A percentile compares a stretch with the other conserved stretches of the same genome.
These are phyloP conservation scores for Candoia aspera DNA, from an alignment of 2,113 vertebrate genomes.

Conservation along the genomic window DNA sequence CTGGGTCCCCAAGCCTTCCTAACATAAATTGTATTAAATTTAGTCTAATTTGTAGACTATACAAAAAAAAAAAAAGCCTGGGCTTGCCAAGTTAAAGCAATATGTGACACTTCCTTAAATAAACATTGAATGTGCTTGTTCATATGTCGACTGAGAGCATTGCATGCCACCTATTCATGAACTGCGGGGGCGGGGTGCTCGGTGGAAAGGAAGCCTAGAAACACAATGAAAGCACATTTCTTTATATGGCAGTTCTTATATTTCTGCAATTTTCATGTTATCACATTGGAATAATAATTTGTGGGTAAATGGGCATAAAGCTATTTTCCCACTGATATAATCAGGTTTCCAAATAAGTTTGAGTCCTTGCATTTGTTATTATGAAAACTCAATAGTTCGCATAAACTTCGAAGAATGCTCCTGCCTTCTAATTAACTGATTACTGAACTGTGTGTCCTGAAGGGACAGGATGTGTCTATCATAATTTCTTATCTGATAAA, in stretches of 20 bases:
- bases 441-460: slow-evolving; percentile 32
- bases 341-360: background rate
- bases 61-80: background rate
- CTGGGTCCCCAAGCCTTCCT: background rate
- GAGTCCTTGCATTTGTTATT: background rate
- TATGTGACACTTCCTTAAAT: background rate
- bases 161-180: background rate
- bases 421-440: background rate
- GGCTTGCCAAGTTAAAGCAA: slow-evolving; percentile 8
- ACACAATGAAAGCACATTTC: background rate
- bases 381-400: background rate
- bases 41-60: background rate
- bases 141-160: background rate
- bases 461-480: slow-evolving; percentile 48
- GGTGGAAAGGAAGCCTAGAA: background rate
- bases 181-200: background rate
- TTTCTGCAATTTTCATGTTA: background rate
- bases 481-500: slow-evolving; percentile 42
- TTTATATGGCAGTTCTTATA: background rate
- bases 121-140: background rate
- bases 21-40: background rate
- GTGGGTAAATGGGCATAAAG: background rate
- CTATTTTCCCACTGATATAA: background rate
- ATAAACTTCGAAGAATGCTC: background rate
- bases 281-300: background rate